Evolutionary conservation across 2,113 vertebrate genomes (phyloP), one percentile per base, ranked within the genome.

Genomic region (Eira barbara): DNA sequence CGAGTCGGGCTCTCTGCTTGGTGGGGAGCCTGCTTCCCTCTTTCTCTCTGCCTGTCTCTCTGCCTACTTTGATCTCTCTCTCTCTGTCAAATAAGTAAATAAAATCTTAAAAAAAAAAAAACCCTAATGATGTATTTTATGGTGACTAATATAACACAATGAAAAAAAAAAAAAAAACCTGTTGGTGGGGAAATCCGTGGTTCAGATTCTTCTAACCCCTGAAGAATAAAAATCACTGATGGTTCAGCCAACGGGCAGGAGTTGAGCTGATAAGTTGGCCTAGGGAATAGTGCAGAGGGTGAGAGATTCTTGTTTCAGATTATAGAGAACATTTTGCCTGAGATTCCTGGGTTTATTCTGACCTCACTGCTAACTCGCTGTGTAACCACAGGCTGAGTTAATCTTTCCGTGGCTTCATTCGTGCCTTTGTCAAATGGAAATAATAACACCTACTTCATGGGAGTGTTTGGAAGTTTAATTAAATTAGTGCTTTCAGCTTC

Each of bases 381-480:
- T 11, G 45, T 91, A 52, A 39, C 90, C 42, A 55, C 2, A 83
- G 73, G 61, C 55, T 52, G 63, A 96, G 69, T 94, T 89, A 86
- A 96, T 95, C 84, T 89, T 78, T 93, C 83, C n/a, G 57, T 67
- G 89, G 89, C 79, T 97, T 91, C 83, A 63, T 86, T 97, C 63
- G 82, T 74, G 47, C 71, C 36, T 95, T 89, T 95, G 85, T 93
- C 73, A 95, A 96, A 74, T 91, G 88, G 90, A 96, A 96, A 95
- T 93, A 94, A 80, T 89, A 89, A 92, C 47, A 96, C 76, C 15
- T 67, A 55, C 39, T 91, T 93, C n/a, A 25, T 2, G 31, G 25
- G 86, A 92, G n/a, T 69, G 45, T 87, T 93, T 52, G 6, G 27
- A 85, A 36, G 23, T 91, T 97, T 98, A 97, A 98, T 98, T 97